Percentiles rank a stretch among this genome's conserved stretches.
These are phyloP conservation scores for Clarias gariepinus DNA, from an alignment of 2,113 vertebrate species.

Conservation along the genomic window DNA sequence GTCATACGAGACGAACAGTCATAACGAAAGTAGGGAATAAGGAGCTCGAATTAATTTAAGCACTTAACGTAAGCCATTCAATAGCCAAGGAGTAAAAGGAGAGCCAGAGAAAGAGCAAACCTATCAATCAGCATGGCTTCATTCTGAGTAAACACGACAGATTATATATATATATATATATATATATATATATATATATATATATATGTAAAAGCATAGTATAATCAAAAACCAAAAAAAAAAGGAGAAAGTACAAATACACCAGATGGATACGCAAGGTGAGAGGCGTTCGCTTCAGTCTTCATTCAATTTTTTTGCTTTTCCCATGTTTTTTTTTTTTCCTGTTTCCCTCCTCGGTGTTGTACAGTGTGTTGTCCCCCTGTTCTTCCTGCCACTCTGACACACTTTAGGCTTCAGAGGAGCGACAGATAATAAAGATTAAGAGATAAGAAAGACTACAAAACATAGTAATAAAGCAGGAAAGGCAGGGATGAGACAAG, in stretches of 20 bases:
- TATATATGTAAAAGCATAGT: background rate
- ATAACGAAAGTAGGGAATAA: background rate
- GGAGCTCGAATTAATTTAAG: constrained; percentile 23
- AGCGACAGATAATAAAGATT: constrained; percentile 11
- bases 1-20: background rate
- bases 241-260: background rate
- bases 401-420: background rate
- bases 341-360: background rate
- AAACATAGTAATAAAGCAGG: constrained; percentile 12
- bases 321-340: background rate
- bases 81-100: background rate
- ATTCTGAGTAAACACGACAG: background rate
- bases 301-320: background rate
- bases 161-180: too few relatives aligned
- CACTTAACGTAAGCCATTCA: constrained; percentile 19
- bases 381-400: background rate
- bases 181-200: too few relatives aligned
- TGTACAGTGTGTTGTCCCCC: background rate
- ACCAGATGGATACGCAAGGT: background rate
- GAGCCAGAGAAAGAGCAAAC: background rate
- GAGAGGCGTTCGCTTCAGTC: background rate
- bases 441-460: constrained; percentile 5
- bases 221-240: background rate
- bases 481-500: background rate
- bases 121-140: background rate